These are phyloP conservation scores for Girardia tigrina DNA, from an alignment of 2,888 invertebrate genomes.

Conservation along the genomic window DNA sequence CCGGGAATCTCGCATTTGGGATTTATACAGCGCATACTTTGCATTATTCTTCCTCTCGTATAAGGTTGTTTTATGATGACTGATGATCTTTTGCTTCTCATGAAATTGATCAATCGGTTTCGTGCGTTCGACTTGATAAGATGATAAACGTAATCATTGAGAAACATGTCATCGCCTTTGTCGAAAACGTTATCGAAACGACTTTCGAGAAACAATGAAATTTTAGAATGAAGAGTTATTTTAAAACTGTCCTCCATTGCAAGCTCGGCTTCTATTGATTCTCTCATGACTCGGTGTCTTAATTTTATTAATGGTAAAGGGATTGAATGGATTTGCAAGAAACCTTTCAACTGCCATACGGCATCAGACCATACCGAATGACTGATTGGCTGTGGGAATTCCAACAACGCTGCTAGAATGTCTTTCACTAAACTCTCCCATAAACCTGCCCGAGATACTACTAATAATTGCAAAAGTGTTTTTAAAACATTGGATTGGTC, in stretches of 20 bases:
- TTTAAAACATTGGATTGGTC: slow-evolving; percentile 26
- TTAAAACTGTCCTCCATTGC: not conserved
- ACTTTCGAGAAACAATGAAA: not conserved
- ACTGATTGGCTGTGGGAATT: not conserved
- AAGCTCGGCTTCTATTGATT: slow-evolving; percentile 20
- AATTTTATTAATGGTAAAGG: slow-evolving; percentile 31
- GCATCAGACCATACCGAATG: slow-evolving; percentile 20
- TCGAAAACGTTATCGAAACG: not conserved
- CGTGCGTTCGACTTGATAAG: not conserved
- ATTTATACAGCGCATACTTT: slow-evolving; percentile 15
- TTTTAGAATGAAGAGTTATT: not conserved
- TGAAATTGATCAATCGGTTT: not conserved
- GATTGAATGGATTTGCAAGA: slow-evolving; percentile 24
- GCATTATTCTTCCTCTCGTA: slow-evolving; percentile 25
- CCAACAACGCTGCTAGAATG: not conserved
- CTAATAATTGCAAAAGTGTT: slow-evolving; percentile 26
- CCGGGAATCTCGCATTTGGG: not conserved
- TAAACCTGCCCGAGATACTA: slow-evolving; percentile 32
- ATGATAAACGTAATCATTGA: not conserved
- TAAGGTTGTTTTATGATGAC: not conserved
- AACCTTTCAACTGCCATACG: slow-evolving; percentile 25
- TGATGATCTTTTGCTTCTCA: not conserved
- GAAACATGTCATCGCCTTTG: not conserved
- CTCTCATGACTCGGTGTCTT: slow-evolving; percentile 31
- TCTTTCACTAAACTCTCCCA: slow-evolving; percentile 32